Base-by-base conservation (phyloP, 2,888 invertebrate species). In the Hyppa rectilinea region DNA sequence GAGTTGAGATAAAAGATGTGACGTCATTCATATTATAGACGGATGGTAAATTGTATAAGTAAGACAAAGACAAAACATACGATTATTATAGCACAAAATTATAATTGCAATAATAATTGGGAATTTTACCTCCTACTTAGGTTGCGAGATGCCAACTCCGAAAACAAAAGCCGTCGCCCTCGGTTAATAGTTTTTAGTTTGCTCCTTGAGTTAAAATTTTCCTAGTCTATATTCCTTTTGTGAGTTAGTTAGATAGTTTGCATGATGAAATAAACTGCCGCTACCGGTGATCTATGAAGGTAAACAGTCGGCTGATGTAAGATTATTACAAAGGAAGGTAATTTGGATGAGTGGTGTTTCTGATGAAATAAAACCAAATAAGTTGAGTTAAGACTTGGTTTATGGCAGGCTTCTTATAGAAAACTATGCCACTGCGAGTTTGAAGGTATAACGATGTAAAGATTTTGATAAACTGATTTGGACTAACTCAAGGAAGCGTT, bases 251-350 rank as follows among this genome's bases (percentile, higher is more conserved):
- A 4, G 1, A 10, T 47, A 43, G 23, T 47, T 75, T 17, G 61
- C 20, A 75, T 80, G 82, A 82, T 62, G 80, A 80, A 80, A 80
- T 55, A 53, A 0, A 26, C 12, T 14, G 14, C 50, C 62, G 65
- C 12, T 14, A 12, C 50, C 62, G 65, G 62, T 67, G 66, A 56
- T 34, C 53, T 62, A 77, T 58, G 34, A 45, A 12, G 56, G 66
- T 50, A 63, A 78, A 72, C 59, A 63, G 60, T 26, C 45, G 45
- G 83, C 83, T 80, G 80, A 80, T 80, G 80, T 49, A 80, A 80
- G 55, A n/a, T 9, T 62, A 34, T 34, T 64, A 59, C 53, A 69
- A 82, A 74, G 49, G 40, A 59, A 49, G 61, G 75, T 70, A 61
- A 82, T 50, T 23, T 34, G 6, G 9, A 40, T 56, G 63, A 56